Base-by-base conservation (phyloP, 2,113 vertebrate genomes). In the Malurus elegans region DNA sequence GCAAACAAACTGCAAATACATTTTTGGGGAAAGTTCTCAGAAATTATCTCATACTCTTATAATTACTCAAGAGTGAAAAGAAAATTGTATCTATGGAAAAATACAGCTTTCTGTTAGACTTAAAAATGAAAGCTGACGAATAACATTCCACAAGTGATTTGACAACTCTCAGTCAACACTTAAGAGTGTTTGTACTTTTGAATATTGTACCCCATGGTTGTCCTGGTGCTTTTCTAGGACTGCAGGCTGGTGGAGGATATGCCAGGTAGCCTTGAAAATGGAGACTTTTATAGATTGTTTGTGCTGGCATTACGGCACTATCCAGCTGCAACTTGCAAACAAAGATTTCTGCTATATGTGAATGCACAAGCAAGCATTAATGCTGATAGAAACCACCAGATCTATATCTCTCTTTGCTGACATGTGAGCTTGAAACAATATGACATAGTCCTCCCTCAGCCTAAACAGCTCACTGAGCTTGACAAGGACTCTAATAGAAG, bases 401-500 rank as follows among this genome's bases (percentile, higher is more conserved):
- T 93, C 89, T 81, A 3, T 95, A 90, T 78, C 80, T 88, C 79
- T 86, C 70, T 78, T 81, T 92, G 88, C 86, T 95, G 90, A 91
- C 85, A 79, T 6, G 6, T 93, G 82, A 86, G 79, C 53, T 95
- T 92, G 61, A 86, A 92, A 88, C 72, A 86, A 20, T 88, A 72
- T 92, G 96, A 95, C 95, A 95, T 40, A 71, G 75, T 88, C 57
- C 79, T 95, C 40, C 25, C n/a, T 93, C 85, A 90, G 76, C 84
- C 75, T 92, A 45, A 90, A 84, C 81, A 95, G 91, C 88, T 95
- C 87, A 51, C 84, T 81, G 85, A 84, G 93, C 67, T 96, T 96
- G 95, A 97, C 95, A 96, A 95, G 90, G 83, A 79, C 76, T 93
- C 83, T 67, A 74, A 67, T 12, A 67, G 75, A 97, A 97, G 93